Evolutionary conservation across 2,797 vertebrate genomes (phyloP).

Genomic region (Calcarius lapponicus): DNA sequence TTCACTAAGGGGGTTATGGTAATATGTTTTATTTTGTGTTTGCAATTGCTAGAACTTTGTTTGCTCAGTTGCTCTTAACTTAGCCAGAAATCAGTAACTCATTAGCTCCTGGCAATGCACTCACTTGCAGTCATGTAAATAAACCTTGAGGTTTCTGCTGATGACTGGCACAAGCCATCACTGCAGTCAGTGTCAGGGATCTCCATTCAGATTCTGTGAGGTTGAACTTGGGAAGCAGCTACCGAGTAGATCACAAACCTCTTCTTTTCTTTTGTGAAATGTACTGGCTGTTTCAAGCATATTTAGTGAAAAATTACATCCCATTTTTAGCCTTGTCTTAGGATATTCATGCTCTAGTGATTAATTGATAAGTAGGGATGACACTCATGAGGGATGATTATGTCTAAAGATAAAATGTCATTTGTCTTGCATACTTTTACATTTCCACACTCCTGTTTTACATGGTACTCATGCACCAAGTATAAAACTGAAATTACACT

Average conservation of each 20-base stretch:
- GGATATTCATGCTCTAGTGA: constrained; percentile 40
- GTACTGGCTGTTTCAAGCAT: constrained; percentile 4
- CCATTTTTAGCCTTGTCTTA: constrained; percentile 42
- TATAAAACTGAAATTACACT: constrained; percentile 1
- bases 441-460: constrained; percentile 8
- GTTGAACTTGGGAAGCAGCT: not conserved
- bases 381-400: constrained; percentile 24
- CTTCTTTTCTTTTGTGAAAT: constrained; percentile 7
- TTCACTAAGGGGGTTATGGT: not conserved
- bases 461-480: not conserved
- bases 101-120: not conserved
- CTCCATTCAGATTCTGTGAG: not conserved
- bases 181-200: not conserved
- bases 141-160: not conserved
- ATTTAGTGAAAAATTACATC: constrained; percentile 36
- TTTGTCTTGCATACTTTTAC: constrained; percentile 30
- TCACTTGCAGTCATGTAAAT: not conserved
- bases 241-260: not conserved
- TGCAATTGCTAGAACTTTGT: not conserved
- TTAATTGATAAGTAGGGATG: constrained; percentile 34
- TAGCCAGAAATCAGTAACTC: not conserved
- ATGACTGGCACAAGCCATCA: not conserved
- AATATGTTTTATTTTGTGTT: not conserved
- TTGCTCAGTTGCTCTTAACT: not conserved
- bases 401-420: constrained; percentile 57